Evolutionary conservation across 2,113 vertebrate genomes (phyloP), one percentile per base, ranked within the genome.

Genomic region (Puma concolor): DNA sequence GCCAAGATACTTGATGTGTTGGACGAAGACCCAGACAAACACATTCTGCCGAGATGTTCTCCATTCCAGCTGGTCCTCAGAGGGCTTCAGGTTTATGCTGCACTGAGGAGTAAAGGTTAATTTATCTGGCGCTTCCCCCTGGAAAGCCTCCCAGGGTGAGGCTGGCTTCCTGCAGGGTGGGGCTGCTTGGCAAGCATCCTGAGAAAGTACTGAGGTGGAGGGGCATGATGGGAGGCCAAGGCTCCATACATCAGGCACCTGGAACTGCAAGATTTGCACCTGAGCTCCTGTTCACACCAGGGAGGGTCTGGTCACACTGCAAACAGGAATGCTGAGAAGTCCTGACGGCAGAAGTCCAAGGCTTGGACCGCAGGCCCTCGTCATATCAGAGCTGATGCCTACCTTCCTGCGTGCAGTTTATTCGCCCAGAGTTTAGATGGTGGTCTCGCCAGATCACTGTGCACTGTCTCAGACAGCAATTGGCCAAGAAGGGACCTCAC

Each of bases 81-180:
- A 92, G 41, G 81, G 48, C 63, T 89, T 64, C 74, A 27, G 64
- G 63, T 57, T 95, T 90, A 66, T 14, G n/a, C 36, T 52, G 19
- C 57, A 57, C 60, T 16, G 33, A 95, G 67, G 92, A 84, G 29
- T 71, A 74, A 83, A 72, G 31, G 57, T 84, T 96, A 79, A 71
- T 81, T 83, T 82, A 76, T 33, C 54, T 44, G 77, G 90, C 38
- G 88, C 57, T 15, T 36, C 5, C 2, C 66, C 33, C 79, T 92
- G 93, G 87, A 95, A 52, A 88, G 48, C 63, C n/a, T 96, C 95
- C 87, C 48, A 57, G 92, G 52, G 74, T n/a, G 12, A 91, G 57
- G 33, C 1, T 52, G 88, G 50, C 93, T 88, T 95, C 36, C 83
- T 81, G 54, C 41, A 97, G 93, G 74, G 93, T 0, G 7, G 17